Conservation (phyloP, 2,113 vertebrate species). For the Thalassoma bifasciatum region DNA sequence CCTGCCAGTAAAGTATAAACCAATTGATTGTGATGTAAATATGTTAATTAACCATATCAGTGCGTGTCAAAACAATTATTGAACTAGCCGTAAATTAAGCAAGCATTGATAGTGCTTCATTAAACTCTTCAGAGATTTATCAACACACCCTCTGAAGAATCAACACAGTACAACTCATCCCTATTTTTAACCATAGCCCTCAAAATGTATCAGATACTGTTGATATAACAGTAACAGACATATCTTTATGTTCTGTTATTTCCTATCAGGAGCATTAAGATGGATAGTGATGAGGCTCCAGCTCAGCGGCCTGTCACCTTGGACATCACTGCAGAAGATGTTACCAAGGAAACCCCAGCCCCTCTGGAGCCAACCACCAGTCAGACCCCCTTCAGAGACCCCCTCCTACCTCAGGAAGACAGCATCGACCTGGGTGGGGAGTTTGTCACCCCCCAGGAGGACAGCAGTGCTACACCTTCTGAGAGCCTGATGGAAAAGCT, state of each 20-base stretch:
- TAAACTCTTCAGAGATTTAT: no score
- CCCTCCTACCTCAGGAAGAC: constrained; percentile 85
- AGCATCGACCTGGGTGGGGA: constrained; percentile 92
- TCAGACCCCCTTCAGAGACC: constrained; percentile 59
- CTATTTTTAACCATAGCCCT: background rate
- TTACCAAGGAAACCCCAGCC: constrained; percentile 10
- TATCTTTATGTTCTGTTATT: background rate
- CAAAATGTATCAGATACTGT: background rate
- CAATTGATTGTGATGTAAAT: no score
- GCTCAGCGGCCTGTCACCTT: constrained; percentile 80
- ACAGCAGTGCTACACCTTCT: constrained; percentile 81
- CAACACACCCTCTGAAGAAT: no score
- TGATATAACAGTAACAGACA: background rate
- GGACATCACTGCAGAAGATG: constrained; percentile 61
- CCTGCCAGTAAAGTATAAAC: no score
- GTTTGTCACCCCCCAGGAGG: constrained; percentile 87
- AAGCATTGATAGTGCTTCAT: no score
- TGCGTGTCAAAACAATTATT: no score
- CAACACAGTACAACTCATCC: no score
- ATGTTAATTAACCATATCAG: no score
- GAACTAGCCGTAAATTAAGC: no score
- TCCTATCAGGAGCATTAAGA: constrained; percentile 51
- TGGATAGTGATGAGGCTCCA: constrained; percentile 84
- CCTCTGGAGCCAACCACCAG: constrained; percentile 27
- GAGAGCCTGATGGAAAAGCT: constrained; percentile 90